Evolutionary conservation across 1,140 invertebrate species (phyloP).

Genomic region (Cepaea nemoralis): DNA sequence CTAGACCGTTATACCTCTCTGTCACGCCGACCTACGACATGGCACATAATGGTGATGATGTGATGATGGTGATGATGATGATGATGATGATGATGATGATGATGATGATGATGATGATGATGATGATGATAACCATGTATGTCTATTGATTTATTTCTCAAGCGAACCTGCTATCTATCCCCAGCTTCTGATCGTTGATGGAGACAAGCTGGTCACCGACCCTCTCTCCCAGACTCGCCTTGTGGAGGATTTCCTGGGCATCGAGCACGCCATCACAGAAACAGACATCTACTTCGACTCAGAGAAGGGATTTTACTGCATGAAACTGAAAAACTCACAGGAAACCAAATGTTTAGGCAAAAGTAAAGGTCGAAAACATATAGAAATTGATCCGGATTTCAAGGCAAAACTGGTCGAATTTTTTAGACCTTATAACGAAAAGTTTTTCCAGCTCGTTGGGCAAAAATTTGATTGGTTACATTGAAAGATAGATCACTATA

Average conservation of each 20-base stretch:
- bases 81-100: too few species aligned
- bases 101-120: too few species aligned
- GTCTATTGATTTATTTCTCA: too few species aligned
- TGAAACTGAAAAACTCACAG: not conserved
- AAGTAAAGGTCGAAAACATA: slow-evolving; percentile 93
- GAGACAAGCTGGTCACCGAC: slow-evolving; percentile 65
- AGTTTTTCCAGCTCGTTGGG: slow-evolving; percentile 65
- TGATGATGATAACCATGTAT: too few species aligned
- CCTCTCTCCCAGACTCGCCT: slow-evolving; percentile 62
- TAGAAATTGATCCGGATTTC: slow-evolving; percentile 81
- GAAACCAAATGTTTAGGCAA: slow-evolving; percentile 83
- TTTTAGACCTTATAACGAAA: slow-evolving; percentile 86
- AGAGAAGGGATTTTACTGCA: slow-evolving; percentile 29
- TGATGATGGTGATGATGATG: too few species aligned
- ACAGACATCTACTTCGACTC: slow-evolving; percentile 30
- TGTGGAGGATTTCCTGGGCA: slow-evolving; percentile 67
- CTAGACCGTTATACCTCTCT: too few species aligned
- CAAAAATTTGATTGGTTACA: slow-evolving; percentile 63
- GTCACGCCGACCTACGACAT: too few species aligned
- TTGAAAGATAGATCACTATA: too few species aligned
- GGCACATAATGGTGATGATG: too few species aligned
- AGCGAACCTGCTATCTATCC: too few species aligned
- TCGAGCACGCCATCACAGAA: slow-evolving; percentile 60
- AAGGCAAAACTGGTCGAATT: slow-evolving; percentile 85
- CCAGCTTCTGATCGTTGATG: slow-evolving; percentile 59